phyloP scores from a whole-genome alignment of 2,888 invertebrate genomes.

The Ramazzottius varieornatus region DNA sequence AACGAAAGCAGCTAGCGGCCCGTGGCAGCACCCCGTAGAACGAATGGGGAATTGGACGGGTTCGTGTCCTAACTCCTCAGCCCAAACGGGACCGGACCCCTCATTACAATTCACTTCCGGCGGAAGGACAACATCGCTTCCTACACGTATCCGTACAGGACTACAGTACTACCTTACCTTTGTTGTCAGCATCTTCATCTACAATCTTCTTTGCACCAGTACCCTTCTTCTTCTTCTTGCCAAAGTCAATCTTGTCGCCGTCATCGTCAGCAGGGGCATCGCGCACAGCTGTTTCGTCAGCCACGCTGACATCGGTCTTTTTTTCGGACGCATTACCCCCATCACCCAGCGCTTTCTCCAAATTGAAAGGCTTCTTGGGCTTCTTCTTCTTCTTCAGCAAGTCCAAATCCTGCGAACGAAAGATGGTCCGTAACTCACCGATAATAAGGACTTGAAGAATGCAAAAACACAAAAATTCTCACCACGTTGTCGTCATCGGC shows the following conservation, averaged over 20 bases:
- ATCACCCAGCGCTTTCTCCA: constrained; percentile 2
- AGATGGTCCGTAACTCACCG: too few relatives aligned
- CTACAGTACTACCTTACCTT: background rate
- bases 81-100: too few relatives aligned
- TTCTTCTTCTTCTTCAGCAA: constrained; percentile 1
- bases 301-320: background rate
- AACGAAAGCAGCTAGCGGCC: too few relatives aligned
- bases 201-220: background rate
- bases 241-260: background rate
- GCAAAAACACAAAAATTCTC: background rate
- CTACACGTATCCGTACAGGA: too few relatives aligned
- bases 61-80: too few relatives aligned
- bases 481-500: background rate
- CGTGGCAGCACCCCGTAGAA: too few relatives aligned
- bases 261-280: background rate
- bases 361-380: background rate
- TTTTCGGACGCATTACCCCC: background rate
- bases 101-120: too few relatives aligned
- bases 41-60: too few relatives aligned
- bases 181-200: background rate
- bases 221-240: constrained; percentile 4
- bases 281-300: too few relatives aligned
- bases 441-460: too few relatives aligned
- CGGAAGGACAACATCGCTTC: too few relatives aligned
- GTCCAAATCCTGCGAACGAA: background rate